Percentiles rank a stretch among this genome's conserved stretches.
These are phyloP conservation scores for Stratiomys singularior DNA, from an alignment of 2,888 invertebrate species.

Conservation along the genomic window DNA sequence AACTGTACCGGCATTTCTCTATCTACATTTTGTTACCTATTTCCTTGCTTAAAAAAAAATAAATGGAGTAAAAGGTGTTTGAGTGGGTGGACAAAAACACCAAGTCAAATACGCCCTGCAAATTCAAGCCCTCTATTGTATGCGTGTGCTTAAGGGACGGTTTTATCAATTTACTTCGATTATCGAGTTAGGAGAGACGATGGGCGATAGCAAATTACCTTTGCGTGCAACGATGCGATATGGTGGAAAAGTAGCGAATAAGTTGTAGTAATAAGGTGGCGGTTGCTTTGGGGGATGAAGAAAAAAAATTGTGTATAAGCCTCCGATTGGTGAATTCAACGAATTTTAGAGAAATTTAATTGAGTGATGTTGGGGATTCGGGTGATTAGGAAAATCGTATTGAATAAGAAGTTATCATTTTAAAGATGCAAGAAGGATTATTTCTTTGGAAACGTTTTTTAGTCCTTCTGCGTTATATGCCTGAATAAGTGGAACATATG, in stretches of 20 bases:
- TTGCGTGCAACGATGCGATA: slow-evolving; percentile 42
- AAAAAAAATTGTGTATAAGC: too few species aligned
- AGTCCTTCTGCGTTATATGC: too few species aligned
- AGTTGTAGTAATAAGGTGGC: background rate
- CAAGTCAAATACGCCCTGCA: background rate
- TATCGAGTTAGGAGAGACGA: slow-evolving; percentile 50
- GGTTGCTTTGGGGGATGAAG: background rate
- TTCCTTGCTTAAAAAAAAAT: background rate
- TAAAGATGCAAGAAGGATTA: too few species aligned
- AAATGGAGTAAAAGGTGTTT: background rate
- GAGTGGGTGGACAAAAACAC: background rate
- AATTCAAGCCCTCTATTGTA: background rate
- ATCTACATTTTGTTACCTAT: background rate
- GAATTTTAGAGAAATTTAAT: too few species aligned
- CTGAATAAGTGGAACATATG: too few species aligned
- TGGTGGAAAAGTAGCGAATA: background rate
- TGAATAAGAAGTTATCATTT: too few species aligned
- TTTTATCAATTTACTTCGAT: slow-evolving; percentile 52
- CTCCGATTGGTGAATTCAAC: too few species aligned
- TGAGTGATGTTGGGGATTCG: too few species aligned
- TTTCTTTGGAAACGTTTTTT: too few species aligned
- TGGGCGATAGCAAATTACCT: slow-evolving; percentile 34
- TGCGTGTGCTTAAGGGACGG: slow-evolving; percentile 40
- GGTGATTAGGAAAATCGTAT: too few species aligned
- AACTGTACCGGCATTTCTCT: background rate